Evolutionary conservation across 2,113 vertebrate genomes (phyloP).

Genomic region (Sminthopsis crassicaudata): DNA sequence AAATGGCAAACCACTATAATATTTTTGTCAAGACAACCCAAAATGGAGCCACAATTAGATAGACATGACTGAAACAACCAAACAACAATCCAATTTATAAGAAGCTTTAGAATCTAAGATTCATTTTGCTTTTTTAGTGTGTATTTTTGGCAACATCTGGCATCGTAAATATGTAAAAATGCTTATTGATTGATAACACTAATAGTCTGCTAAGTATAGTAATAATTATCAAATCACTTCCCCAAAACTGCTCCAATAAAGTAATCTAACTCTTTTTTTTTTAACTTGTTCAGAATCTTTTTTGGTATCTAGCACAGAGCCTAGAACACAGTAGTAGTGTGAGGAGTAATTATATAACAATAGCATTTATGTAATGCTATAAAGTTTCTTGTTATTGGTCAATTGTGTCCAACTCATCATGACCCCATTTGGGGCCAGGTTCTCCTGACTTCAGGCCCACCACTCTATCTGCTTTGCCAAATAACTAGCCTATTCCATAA

Average conservation of each 20-base stretch:
- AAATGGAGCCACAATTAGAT: not conserved
- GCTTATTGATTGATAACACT: not conserved
- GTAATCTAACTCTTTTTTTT: not conserved
- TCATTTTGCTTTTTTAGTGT: not conserved
- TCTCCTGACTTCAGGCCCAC: not conserved
- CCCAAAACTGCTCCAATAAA: not conserved
- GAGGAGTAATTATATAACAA: not conserved
- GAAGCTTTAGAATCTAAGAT: not conserved
- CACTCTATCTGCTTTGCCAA: not conserved
- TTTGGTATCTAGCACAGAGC: not conserved
- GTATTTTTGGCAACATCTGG: not conserved
- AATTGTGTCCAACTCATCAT: too few relatives aligned
- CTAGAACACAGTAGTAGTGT: not conserved
- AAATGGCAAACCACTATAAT: not conserved
- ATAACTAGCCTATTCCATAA: too few relatives aligned
- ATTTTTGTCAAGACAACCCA: not conserved
- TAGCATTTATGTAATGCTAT: not conserved
- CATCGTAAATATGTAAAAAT: not conserved
- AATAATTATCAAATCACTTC: not conserved
- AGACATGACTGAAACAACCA: not conserved
- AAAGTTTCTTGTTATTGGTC: not conserved
- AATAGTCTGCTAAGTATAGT: not conserved
- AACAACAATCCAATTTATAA: not conserved
- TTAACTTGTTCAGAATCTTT: not conserved
- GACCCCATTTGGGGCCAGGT: too few relatives aligned